Percentiles rank a stretch among this genome's conserved stretches.
Conservation (phyloP, 2,888 invertebrate genomes). For the Drosophila prostipennis region DNA sequence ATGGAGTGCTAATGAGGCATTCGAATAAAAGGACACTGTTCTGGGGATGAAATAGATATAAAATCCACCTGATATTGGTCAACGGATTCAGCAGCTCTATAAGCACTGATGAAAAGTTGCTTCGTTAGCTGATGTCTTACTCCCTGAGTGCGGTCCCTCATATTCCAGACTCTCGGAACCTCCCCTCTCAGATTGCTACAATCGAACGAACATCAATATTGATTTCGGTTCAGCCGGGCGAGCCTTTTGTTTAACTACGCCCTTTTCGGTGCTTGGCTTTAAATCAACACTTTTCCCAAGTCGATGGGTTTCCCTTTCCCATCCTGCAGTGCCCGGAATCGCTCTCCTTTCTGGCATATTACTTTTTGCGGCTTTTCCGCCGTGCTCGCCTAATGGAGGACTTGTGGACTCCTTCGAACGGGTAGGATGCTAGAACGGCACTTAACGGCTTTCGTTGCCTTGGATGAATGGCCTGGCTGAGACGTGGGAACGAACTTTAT, state of each 20-base stretch:
- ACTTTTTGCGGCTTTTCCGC: conserved; percentile 58
- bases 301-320: conserved; percentile 8
- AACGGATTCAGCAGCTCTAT: neutral
- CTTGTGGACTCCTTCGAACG: conserved; percentile 52
- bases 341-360: conserved; percentile 42
- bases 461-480: conserved; percentile 44
- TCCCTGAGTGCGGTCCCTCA: neutral
- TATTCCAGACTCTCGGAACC: neutral
- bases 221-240: conserved; percentile 59
- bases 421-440: conserved; percentile 46
- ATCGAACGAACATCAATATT: conserved; percentile 68
- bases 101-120: neutral
- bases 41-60: neutral
- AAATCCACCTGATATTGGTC: neutral
- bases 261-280: conserved; percentile 30
- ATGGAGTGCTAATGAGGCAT: neutral
- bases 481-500: conserved; percentile 57
- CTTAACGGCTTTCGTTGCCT: conserved; percentile 68
- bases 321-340: neutral
- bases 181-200: conserved; percentile 25
- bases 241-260: conserved; percentile 57
- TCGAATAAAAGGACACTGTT: neutral
- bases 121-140: neutral
- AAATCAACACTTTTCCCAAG: conserved; percentile 55
- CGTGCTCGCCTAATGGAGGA: conserved; percentile 53